phyloP scores from a whole-genome alignment of 2,113 vertebrate species.

The Erythrolamprus reginae region DNA sequence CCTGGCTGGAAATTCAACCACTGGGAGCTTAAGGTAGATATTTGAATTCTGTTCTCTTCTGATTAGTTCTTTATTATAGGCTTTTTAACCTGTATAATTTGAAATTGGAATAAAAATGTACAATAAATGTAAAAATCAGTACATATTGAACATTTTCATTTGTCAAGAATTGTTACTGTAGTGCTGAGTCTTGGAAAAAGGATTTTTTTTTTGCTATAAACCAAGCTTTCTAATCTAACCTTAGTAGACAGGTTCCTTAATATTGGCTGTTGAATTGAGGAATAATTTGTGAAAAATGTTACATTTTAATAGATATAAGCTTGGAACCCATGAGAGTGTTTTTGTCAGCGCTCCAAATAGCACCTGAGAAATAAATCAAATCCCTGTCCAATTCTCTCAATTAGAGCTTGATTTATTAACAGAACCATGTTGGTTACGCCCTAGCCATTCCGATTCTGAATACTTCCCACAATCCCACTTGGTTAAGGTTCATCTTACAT shows the following conservation, averaged over 20 bases:
- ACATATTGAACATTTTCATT: neutral
- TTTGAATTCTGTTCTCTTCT: neutral
- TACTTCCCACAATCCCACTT: too few species aligned
- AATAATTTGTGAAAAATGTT: neutral
- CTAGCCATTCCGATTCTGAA: too few species aligned
- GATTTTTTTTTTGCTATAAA: neutral
- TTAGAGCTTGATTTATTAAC: too few species aligned
- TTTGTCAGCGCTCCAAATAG: too few species aligned
- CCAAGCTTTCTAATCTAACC: neutral
- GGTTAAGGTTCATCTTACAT: too few species aligned
- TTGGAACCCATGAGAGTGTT: neutral
- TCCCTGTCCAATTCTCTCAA: too few species aligned
- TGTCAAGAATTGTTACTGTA: neutral
- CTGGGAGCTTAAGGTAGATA: slow-evolving; percentile 93
- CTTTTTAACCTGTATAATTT: neutral
- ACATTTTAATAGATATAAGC: neutral
- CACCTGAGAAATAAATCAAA: too few species aligned
- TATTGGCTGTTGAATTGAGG: neutral
- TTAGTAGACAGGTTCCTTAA: neutral
- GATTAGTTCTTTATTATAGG: neutral
- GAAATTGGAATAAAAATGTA: neutral
- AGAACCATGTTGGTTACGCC: too few species aligned
- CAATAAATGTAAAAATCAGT: neutral
- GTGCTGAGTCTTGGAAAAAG: neutral
- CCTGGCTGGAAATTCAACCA: slow-evolving; percentile 99